Base-by-base conservation (phyloP, 2,888 invertebrate genomes). In the Erpobdella octoculata region DNA sequence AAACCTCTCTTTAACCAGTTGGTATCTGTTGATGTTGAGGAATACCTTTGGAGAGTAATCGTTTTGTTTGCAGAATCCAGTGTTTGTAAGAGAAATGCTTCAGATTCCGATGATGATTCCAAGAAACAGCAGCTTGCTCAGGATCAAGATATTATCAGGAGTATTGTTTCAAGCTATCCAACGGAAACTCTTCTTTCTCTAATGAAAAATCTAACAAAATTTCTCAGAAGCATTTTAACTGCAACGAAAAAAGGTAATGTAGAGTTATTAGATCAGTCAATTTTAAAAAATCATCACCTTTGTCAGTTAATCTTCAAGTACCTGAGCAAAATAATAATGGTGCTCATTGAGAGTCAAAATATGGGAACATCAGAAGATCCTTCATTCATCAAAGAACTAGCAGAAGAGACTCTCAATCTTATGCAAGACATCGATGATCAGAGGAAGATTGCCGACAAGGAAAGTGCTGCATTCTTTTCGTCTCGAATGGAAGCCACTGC, bases 1-100 rank as follows among this genome's bases (percentile, higher is more conserved):
- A 84, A 89, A 71, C 89, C 91, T 0, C 84, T 96, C 0, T 93
- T 93, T 76, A 80, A 81, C 64, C 85, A 95, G 1, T 84, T 94
- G n/a, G 86, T 87, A 38, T 89, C 91, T 0, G 85, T 94, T 0
- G 82, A 83, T 37, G 80, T 81, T 15, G 79, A 80, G 1, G 77
- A 81, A 33, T 62, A 71, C 59, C 71, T 76, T 58, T 74, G 73
- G 69, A 46, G 38, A 46, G 33, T 76, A 25, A 74, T 85, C 36
- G 78, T 83, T 3, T 81, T 85, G 21, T 79, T 85, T 68, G 79
- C 85, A 71, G 85, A 85, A 71, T 80, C 81, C 58, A 81, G 82
- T 66, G 81, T 82, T 41, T 21, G 74, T 18, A 37, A 66, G 21
- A 74, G 70, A 46, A 72, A 74, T 35, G 73, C 18, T n/a, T 46